Percentiles rank a stretch among this genome's conserved stretches.
phyloP scores from a whole-genome alignment of 2,797 vertebrate species.

The Lycodopsis pacificus region DNA sequence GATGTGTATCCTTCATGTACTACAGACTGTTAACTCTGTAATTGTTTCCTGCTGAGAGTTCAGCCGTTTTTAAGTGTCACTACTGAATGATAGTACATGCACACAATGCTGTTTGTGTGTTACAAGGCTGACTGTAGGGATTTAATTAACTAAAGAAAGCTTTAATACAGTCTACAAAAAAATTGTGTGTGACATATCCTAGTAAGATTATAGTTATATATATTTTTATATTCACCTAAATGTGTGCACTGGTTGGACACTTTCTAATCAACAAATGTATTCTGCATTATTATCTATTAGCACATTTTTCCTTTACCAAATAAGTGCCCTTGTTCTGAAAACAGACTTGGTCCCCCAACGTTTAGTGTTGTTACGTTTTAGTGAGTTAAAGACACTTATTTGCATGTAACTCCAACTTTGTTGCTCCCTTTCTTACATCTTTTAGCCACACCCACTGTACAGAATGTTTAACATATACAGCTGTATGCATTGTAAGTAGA shows the following conservation, averaged over 20 bases:
- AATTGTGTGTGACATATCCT: neutral
- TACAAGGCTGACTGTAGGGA: neutral
- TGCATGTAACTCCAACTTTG: neutral
- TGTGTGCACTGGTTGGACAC: neutral
- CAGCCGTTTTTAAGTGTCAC: neutral
- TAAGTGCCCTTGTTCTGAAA: neutral
- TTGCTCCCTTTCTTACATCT: neutral
- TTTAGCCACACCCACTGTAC: neutral
- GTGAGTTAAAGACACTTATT: neutral
- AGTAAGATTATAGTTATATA: neutral
- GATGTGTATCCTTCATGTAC: neutral
- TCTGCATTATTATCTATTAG: neutral
- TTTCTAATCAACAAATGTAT: neutral
- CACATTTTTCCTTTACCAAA: neutral
- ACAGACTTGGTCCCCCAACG: neutral
- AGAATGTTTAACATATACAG: neutral
- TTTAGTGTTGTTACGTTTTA: neutral
- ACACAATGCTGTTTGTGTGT: neutral
- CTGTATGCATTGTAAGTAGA: neutral
- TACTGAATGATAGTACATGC: neutral
- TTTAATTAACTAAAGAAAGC: neutral
- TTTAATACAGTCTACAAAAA: neutral
- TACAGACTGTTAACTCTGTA: no score
- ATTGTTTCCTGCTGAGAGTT: neutral
- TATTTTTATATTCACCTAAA: neutral